Conservation (phyloP, 2,888 invertebrate genomes). For the Bembecia ichneumoniformis region DNA sequence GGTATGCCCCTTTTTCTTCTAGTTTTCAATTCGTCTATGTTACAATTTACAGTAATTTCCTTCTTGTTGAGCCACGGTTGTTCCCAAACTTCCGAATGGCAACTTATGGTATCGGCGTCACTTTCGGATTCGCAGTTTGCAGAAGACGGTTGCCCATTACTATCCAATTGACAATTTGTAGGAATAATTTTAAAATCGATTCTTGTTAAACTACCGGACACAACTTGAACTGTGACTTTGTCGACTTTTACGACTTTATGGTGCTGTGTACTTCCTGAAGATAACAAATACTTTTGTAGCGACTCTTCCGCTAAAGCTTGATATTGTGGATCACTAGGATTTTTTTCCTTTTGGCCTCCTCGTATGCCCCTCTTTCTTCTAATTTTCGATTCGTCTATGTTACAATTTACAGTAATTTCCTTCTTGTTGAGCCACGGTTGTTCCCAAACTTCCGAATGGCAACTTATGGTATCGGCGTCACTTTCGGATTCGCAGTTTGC, state of each 20-base stretch:
- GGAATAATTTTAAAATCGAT: slow-evolving; percentile 43
- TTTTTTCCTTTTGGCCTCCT: slow-evolving; percentile 10
- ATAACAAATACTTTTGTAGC: slow-evolving; percentile 14
- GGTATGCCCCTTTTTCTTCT: slow-evolving; percentile 8
- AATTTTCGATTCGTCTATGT: slow-evolving; percentile 6
- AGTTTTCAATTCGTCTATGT: slow-evolving; percentile 1
- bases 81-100: slow-evolving; percentile 26
- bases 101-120: slow-evolving; percentile 9
- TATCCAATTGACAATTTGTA: slow-evolving; percentile 37
- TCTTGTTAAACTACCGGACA: slow-evolving; percentile 54
- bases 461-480: slow-evolving; percentile 8
- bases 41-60: slow-evolving; percentile 21
- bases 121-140: background rate
- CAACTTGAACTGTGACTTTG: slow-evolving; percentile 49
- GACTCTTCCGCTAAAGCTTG: slow-evolving; percentile 17
- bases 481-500: background rate
- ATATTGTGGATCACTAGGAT: slow-evolving; percentile 17
- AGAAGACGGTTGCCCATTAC: background rate
- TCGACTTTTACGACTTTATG: slow-evolving; percentile 29
- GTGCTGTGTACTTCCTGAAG: slow-evolving; percentile 5
- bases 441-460: slow-evolving; percentile 41
- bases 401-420: slow-evolving; percentile 20
- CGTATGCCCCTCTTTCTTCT: slow-evolving; percentile 8
- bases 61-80: slow-evolving; percentile 19
- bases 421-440: slow-evolving; percentile 50